Base-by-base conservation (phyloP, 2,113 vertebrate genomes). In the Phaethon lepturus region DNA sequence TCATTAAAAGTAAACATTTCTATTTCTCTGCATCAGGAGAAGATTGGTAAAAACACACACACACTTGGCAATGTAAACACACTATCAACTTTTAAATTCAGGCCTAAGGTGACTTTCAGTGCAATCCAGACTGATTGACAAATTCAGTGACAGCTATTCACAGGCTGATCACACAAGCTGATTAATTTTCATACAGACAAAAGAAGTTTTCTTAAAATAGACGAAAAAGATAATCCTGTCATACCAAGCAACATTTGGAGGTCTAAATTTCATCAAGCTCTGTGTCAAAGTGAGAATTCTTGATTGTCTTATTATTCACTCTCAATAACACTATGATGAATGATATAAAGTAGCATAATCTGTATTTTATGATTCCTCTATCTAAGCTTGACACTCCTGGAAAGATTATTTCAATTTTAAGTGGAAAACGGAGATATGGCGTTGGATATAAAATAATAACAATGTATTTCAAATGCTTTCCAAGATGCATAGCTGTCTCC, bases 321-420 rank as follows among this genome's bases (percentile, higher is more conserved):
- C 33, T 40, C 59, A 64, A 67, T 77, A 96, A 40, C 11, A 49
- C 33, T 53, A 53, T 35, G 47, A 94, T 78, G 40, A 78, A 74
- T 60, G 49, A 60, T 28, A 84, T 22, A 38, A 63, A 79, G 20
- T n/a, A 89, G 67, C n/a, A 78, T 64, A 79, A 73, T 64, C 29
- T 45, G 33, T 50, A 74, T 89, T 93, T 92, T 83, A 33, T 35
- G 20, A 49, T 53, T 87, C 16, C 17, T 85, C 8, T 24, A 68
- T 47, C 40, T 47, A 86, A n/a, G 26, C 14, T 94, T 71, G 38
- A 85, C 38, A 71, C 62, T 50, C 25, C 23, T 4, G 24, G 62
- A 96, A 84, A 90, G 35, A 13, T 93, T 88, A 74, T 77, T 88
- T 69, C 55, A 74, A 17, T 92, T 94, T 90, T 75, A 74, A 90